Conservation (phyloP, 2,797 vertebrate species). For the Poeciliopsis turneri region DNA sequence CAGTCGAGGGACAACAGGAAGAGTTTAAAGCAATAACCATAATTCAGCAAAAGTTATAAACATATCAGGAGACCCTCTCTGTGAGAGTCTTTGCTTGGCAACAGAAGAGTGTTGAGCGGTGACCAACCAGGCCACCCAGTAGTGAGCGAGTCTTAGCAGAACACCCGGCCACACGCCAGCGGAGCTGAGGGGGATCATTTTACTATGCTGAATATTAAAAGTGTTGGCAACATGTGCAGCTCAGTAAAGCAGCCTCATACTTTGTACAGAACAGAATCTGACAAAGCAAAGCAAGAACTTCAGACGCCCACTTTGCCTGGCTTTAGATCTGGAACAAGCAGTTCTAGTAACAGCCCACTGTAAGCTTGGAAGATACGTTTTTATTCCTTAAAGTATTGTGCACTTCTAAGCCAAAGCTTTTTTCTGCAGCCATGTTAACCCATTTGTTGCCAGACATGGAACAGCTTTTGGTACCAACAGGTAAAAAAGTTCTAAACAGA, state of each 20-base stretch:
- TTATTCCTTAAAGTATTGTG: background rate
- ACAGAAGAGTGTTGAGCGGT: conserved; percentile 49
- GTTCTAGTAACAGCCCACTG: background rate
- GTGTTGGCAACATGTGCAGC: background rate
- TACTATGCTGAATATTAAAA: conserved; percentile 58
- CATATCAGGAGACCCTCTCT: conserved; percentile 17
- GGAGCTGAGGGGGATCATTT: conserved; percentile 45
- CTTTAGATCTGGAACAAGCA: background rate
- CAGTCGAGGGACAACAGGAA: conserved; percentile 33
- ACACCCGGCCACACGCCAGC: conserved; percentile 48
- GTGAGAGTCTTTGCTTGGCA: conserved; percentile 74
- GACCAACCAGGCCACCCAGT: conserved; percentile 75
- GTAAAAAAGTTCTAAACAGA: background rate
- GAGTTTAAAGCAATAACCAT: conserved; percentile 22
- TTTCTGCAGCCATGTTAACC: background rate
- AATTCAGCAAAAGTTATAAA: conserved; percentile 35
- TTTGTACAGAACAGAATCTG: background rate
- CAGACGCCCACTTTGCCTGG: background rate
- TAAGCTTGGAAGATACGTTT: background rate
- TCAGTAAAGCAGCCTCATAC: conserved; percentile 9
- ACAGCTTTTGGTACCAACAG: background rate
- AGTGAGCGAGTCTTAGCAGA: conserved; percentile 63
- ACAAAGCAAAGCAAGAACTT: conserved; percentile 1
- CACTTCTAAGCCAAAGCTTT: background rate
- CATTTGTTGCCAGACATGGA: background rate